A percentile compares a stretch with the other conserved stretches of the same genome.
Evolutionary conservation across 2,113 vertebrate genomes (phyloP).

Genomic region (Periophthalmodon schlosseri): DNA sequence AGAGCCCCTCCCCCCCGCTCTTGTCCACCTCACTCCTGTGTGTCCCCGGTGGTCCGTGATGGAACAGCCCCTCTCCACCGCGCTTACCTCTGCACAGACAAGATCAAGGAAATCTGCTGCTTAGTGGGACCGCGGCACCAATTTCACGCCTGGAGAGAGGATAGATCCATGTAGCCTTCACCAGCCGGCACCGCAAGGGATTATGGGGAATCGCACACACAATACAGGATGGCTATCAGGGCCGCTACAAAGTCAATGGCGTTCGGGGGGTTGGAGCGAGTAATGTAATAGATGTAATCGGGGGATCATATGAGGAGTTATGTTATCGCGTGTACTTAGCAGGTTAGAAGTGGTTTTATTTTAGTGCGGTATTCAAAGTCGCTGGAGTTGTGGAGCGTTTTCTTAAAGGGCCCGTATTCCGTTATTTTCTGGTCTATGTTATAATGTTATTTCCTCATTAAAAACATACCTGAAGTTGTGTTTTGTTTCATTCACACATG

Average conservation of each 20-base stretch:
- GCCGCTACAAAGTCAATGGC: background rate
- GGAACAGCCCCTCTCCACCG: background rate
- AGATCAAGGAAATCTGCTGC: slow-evolving; percentile 49
- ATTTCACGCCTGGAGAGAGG: slow-evolving; percentile 56
- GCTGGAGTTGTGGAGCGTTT: background rate
- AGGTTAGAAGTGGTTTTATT: background rate
- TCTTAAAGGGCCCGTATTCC: background rate
- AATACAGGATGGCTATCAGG: slow-evolving; percentile 6
- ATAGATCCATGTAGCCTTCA: slow-evolving; percentile 27
- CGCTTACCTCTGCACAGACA: slow-evolving; percentile 18
- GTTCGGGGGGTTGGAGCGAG: background rate
- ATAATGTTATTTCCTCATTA: no score
- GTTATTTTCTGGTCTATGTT: no score
- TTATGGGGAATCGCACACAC: slow-evolving; percentile 21
- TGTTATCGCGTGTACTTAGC: background rate
- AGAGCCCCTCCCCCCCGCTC: background rate
- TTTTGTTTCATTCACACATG: no score
- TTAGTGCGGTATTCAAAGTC: background rate
- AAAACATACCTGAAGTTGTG: no score
- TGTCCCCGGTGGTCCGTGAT: slow-evolving; percentile 37
- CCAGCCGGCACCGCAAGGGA: slow-evolving; percentile 25
- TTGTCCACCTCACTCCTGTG: slow-evolving; percentile 21
- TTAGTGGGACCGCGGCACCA: slow-evolving; percentile 46
- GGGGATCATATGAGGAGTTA: background rate
- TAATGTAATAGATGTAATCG: background rate